Evolutionary conservation across 2,113 vertebrate genomes (phyloP).

Genomic region (Stegostoma tigrinum): DNA sequence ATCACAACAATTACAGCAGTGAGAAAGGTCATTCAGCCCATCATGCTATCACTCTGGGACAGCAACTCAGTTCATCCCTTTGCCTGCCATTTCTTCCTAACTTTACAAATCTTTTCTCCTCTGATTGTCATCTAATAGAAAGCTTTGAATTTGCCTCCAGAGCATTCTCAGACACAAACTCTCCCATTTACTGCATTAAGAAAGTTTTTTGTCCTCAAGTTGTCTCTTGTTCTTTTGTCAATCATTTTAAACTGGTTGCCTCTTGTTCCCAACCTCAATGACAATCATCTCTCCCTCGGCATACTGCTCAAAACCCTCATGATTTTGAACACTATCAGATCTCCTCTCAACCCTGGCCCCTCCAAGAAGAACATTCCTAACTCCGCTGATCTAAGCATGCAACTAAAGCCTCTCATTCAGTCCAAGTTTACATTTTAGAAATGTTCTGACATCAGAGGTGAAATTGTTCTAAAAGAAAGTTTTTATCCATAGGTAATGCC

Average conservation of each 20-base stretch:
- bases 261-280: neutral
- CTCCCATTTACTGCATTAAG: neutral
- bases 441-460: neutral
- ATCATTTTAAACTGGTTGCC: neutral
- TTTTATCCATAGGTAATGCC: neutral
- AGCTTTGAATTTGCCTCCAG: neutral
- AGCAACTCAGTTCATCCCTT: neutral
- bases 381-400: neutral
- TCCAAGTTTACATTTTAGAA: neutral
- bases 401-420: neutral
- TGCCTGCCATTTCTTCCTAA: neutral
- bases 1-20: neutral
- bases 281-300: no score
- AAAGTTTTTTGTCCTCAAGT: no score
- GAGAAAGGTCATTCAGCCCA: neutral
- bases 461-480: neutral
- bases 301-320: neutral
- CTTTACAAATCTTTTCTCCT: neutral
- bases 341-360: neutral
- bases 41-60: no score
- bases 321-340: neutral
- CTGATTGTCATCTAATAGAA: neutral
- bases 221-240: neutral
- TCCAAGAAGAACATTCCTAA: neutral
- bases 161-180: neutral